A percentile compares a stretch with the other conserved stretches of the same genome.
These are phyloP conservation scores for Aphelinus atriplicis DNA, from an alignment of 1,140 invertebrate genomes.

Conservation along the genomic window DNA sequence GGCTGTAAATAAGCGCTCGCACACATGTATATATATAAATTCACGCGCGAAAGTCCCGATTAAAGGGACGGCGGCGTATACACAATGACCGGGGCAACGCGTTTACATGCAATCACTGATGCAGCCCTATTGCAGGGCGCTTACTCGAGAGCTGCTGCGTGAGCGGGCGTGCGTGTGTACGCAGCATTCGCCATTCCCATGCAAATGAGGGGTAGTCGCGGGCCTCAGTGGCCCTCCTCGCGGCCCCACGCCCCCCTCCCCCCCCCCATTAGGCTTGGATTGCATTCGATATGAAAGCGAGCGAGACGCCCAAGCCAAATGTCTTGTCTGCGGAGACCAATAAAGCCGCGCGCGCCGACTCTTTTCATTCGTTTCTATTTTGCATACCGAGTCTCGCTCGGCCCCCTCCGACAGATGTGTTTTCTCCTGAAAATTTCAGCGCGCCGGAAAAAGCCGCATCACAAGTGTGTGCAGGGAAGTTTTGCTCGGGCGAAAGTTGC, in stretches of 20 bases:
- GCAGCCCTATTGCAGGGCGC: not conserved
- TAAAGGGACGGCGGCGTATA: no score
- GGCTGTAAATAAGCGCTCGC: no score
- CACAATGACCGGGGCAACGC: not conserved
- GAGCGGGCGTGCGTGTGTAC: not conserved
- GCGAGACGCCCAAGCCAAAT: not conserved
- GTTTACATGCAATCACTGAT: not conserved
- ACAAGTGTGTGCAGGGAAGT: no score
- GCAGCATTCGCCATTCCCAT: conserved; percentile 45
- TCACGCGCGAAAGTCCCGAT: no score
- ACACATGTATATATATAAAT: no score
- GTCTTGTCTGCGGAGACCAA: not conserved
- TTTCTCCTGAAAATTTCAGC: no score
- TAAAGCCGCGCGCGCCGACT: not conserved
- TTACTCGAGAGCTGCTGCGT: not conserved
- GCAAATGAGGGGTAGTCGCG: conserved; percentile 46
- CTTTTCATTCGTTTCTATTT: not conserved
- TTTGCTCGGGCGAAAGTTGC: no score
- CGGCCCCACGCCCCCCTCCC: not conserved
- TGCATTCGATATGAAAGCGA: conserved; percentile 3
- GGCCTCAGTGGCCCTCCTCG: no score
- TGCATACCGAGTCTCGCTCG: not conserved
- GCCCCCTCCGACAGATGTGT: no score
- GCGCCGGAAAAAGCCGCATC: no score
- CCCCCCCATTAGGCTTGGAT: conserved; percentile 22